Evolutionary conservation across 2,113 vertebrate species (phyloP), one percentile per base, ranked within the genome.

Genomic region (Zeus faber): DNA sequence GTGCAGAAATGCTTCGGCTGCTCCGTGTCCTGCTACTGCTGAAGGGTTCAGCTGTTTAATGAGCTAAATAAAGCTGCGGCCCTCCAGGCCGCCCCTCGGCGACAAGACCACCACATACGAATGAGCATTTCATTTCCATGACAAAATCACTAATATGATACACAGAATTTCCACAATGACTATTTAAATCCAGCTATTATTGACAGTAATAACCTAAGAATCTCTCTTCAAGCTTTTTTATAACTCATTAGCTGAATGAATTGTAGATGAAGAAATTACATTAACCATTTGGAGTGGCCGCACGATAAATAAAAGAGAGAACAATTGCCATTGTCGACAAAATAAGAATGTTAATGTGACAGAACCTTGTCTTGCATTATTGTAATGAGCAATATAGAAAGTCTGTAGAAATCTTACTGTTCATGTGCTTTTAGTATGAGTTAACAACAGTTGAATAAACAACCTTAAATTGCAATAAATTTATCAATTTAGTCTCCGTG

Each of bases 1-100:
- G 16, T 71, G 63, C 51, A 48, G 22, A 67, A 62, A 74, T 68
- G 73, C 74, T 55, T 68, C 47, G 76, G 56, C 49, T 65, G 37
- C 59, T 37, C 60, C 67, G 62, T 45, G 23, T 47, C 56, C 72
- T 61, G 48, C 16, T 72, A 65, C 63, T 59, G 24, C 55, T 31
- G 67, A 80, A 83, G 65, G 52, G 70, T 61, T 70, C 80, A 82
- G 81, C 84, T 87, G 84, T 82, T 81, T 77, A 79, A 83, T 73
- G 72, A 80, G 73, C 84, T 85, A 85, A 83, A 87, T 85, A 83
- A 83, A 87, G 78, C 59, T 58, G 6, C 1, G 50, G 59, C 58
- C 50, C 66, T 81, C 37, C 52, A 72, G 58, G 71, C 72, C 49
- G 62, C 65, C 52, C 61, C 70, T 47, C 44, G 49, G 27, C 52